Percentiles rank a stretch among this genome's conserved stretches.
phyloP scores from a whole-genome alignment of 2,888 invertebrate species.

The Periphyllus acericola region DNA sequence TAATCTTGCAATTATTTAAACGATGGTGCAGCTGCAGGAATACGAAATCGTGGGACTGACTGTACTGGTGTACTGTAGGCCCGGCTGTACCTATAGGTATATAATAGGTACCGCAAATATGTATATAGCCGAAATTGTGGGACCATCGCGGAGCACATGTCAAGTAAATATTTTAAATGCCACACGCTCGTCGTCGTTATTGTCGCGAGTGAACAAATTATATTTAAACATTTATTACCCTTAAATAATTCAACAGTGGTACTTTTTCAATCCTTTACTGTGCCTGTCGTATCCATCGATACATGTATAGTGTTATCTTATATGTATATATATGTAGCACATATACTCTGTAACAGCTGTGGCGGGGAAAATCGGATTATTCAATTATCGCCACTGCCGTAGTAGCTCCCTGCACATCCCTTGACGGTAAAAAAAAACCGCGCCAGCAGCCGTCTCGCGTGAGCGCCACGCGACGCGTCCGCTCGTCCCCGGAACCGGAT shows the following conservation, averaged over 20 bases:
- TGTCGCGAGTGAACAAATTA: neutral
- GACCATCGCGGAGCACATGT: too few species aligned
- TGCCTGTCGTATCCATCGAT: neutral
- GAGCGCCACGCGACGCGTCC: neutral
- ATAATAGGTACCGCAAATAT: too few species aligned
- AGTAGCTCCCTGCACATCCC: neutral
- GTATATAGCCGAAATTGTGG: too few species aligned
- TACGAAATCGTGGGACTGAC: too few species aligned
- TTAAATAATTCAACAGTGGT: too few species aligned
- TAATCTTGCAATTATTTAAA: too few species aligned
- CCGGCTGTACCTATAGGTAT: too few species aligned
- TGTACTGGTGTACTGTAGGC: too few species aligned
- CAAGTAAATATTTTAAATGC: too few species aligned
- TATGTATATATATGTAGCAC: neutral
- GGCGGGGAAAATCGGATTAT: slow-evolving; percentile 47
- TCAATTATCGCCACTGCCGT: slow-evolving; percentile 31
- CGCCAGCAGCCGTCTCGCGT: neutral
- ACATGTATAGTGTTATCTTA: neutral
- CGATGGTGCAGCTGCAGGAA: too few species aligned
- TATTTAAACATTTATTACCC: too few species aligned
- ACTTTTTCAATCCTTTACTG: neutral
- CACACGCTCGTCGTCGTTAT: neutral
- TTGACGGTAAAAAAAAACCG: neutral
- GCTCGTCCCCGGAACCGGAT: neutral
- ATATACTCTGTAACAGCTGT: slow-evolving; percentile 22